phyloP scores from a whole-genome alignment of 1,140 invertebrate species.

The Prorops nasuta region DNA sequence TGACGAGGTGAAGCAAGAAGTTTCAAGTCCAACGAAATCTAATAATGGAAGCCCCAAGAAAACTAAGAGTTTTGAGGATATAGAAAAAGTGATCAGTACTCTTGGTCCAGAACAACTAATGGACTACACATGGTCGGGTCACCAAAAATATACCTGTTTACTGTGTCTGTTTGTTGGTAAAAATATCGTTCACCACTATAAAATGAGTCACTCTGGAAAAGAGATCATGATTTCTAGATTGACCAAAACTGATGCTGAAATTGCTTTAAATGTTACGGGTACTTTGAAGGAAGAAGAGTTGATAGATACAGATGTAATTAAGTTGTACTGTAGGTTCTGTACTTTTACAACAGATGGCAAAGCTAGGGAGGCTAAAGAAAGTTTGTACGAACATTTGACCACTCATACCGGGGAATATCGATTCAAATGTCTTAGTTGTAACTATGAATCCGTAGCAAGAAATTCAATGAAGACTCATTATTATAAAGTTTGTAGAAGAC shows the following conservation, averaged over 20 bases:
- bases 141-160: constrained; percentile 56
- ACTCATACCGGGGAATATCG: constrained; percentile 73
- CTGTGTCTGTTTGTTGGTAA: constrained; percentile 62
- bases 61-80: too few species aligned
- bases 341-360: constrained; percentile 44
- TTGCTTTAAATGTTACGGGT: constrained; percentile 48
- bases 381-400: constrained; percentile 69
- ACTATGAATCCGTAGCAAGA: constrained; percentile 48
- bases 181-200: constrained; percentile 68
- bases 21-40: too few species aligned
- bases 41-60: too few species aligned
- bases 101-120: constrained; percentile 22
- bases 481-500: constrained; percentile 41
- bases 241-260: constrained; percentile 51
- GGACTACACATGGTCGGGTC: constrained; percentile 36
- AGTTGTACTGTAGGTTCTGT: constrained; percentile 57
- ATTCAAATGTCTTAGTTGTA: constrained; percentile 61
- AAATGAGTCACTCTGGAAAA: constrained; percentile 60
- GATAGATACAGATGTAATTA: constrained; percentile 38
- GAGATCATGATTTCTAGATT: constrained; percentile 67
- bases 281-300: constrained; percentile 9
- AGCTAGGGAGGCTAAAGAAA: constrained; percentile 36
- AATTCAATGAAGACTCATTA: constrained; percentile 56
- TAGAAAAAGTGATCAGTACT: too few species aligned
- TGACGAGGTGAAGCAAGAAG: too few species aligned